Evolutionary conservation across 2,888 invertebrate genomes (phyloP).

Genomic region (Oligia fasciuncula): DNA sequence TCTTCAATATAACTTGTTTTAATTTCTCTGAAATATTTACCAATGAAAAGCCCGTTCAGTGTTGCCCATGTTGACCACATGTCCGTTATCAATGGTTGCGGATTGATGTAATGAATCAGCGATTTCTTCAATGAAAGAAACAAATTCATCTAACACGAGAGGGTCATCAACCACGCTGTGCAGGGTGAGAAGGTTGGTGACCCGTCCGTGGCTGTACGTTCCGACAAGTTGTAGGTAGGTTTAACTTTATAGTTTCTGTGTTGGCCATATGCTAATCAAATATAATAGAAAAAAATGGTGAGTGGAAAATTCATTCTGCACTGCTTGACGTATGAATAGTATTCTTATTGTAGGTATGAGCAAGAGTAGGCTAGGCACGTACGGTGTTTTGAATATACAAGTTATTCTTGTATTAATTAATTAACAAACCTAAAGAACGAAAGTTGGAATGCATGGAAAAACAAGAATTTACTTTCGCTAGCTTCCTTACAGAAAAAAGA

Average conservation of each 20-base stretch:
- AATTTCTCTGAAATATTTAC: slow-evolving; percentile 30
- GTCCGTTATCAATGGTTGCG: not conserved
- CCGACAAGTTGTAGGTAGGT: not conserved
- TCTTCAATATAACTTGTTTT: slow-evolving; percentile 43
- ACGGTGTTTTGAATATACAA: slow-evolving; percentile 32
- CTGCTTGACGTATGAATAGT: not conserved
- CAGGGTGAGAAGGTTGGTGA: not conserved
- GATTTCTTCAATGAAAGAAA: slow-evolving; percentile 14
- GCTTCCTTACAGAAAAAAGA: slow-evolving; percentile 64
- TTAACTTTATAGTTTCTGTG: not conserved
- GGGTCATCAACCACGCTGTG: not conserved
- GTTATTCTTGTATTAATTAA: slow-evolving; percentile 45
- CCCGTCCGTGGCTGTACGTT: not conserved
- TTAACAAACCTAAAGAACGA: slow-evolving; percentile 42
- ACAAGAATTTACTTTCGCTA: slow-evolving; percentile 72
- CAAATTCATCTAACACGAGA: not conserved
- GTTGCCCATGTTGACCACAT: not conserved
- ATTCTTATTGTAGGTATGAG: slow-evolving; percentile 7
- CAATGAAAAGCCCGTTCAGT: not conserved
- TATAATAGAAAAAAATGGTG: not conserved
- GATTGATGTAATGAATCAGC: slow-evolving; percentile 6
- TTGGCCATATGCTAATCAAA: not conserved
- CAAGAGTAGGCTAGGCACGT: not conserved
- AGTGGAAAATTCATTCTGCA: not conserved
- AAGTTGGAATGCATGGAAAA: slow-evolving; percentile 58